Base-by-base conservation (phyloP, 2,888 invertebrate species). In the Lithophane ornitopus region DNA sequence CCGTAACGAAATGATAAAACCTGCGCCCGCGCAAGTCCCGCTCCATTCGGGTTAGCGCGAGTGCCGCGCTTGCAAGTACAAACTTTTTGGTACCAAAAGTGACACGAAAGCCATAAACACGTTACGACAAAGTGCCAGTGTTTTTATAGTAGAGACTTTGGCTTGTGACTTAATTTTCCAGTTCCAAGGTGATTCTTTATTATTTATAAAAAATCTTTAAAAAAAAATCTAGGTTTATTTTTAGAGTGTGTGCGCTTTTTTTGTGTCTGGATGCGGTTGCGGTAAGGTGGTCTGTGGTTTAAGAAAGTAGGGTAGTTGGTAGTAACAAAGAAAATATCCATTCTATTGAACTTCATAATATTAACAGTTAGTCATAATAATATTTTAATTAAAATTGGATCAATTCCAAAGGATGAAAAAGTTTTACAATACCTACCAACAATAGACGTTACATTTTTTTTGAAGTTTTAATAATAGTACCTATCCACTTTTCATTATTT, bases 1-100 rank as follows among this genome's bases (percentile, higher is more conserved):
- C 94, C 96, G 95, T 95, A 94, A 96, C 95, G 95, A 95, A 95
- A 95, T 96, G 87, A 96, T 96, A 96, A 94, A 96, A 96, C 93
- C 92, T 89, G 91, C 91, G 87, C 87, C 81, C 90, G 81, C 87
- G 85, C 89, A 85, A 87, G 76, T 88, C 83, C 87, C 87, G 85
- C 87, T 93, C 90, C 96, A 96, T 95, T 91, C 91, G 87, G 86
- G 84, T 89, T 87, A 89, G 92, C 93, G 94, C 94, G 92, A 85
- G 86, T 91, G 84, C 82, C 93, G 94, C 93, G 94, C 92, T 88
- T 81, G 88, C 89, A 88, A 87, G 84, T 83, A 85, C 71, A 78
- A 65, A 52, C 49, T 56, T 84, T 87, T 85, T 85, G 71, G 76
- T 82, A 80, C 77, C 26, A 76, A 81, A 80, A 87, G 91, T 87